These are phyloP conservation scores for Melangyna quadrimaculata DNA, from an alignment of 2,888 invertebrate genomes.

Conservation along the genomic window DNA sequence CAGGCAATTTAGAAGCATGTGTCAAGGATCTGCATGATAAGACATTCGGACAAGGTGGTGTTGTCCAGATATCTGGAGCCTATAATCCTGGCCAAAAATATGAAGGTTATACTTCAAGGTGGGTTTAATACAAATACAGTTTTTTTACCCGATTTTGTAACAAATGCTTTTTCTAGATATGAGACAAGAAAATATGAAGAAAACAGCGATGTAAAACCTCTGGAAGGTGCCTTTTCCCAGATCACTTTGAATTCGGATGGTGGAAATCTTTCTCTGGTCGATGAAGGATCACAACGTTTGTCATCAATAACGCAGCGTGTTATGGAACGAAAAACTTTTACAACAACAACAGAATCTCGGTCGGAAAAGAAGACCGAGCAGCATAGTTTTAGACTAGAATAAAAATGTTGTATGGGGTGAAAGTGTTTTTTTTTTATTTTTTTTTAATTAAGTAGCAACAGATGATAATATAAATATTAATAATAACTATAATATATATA, in stretches of 20 bases:
- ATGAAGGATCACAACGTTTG: slow-evolving; percentile 79
- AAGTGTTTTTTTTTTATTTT: slow-evolving; percentile 7
- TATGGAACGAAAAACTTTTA: slow-evolving; percentile 80
- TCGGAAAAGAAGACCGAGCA: slow-evolving; percentile 80
- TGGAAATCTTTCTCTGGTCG: slow-evolving; percentile 79
- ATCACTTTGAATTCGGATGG: slow-evolving; percentile 79
- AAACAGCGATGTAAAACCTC: slow-evolving; percentile 76
- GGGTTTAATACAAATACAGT: slow-evolving; percentile 73
- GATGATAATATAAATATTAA: slow-evolving; percentile 40
- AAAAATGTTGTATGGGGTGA: slow-evolving; percentile 52
- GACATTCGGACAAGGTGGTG: slow-evolving; percentile 80
- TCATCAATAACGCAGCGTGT: slow-evolving; percentile 81
- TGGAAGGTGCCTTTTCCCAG: slow-evolving; percentile 79
- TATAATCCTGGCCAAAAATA: slow-evolving; percentile 82
- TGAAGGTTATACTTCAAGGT: slow-evolving; percentile 87
- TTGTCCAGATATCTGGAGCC: slow-evolving; percentile 77
- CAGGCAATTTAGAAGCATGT: slow-evolving; percentile 79
- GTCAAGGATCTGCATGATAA: slow-evolving; percentile 81
- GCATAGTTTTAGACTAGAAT: slow-evolving; percentile 81
- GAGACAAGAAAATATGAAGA: slow-evolving; percentile 81
- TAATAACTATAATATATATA: slow-evolving; percentile 46
- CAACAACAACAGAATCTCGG: slow-evolving; percentile 80
- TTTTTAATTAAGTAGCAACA: slow-evolving; percentile 37
- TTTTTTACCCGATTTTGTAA: neutral
- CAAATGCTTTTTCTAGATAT: slow-evolving; percentile 76